Evolutionary conservation across 1,140 invertebrate genomes (phyloP).

Genomic region (Campoletis sonorensis): DNA sequence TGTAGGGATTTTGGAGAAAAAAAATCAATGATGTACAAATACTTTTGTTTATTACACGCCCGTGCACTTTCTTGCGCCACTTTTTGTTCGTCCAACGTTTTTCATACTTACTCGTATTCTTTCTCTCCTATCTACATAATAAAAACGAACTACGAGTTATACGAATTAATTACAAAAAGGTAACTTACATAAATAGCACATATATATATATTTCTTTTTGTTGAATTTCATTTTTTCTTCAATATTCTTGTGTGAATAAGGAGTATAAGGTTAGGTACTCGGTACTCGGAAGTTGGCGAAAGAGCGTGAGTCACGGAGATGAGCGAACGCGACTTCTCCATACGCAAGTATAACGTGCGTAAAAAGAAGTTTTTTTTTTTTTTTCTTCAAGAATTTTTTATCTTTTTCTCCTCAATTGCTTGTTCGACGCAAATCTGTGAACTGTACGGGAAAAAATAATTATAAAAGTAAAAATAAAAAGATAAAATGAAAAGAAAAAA

Average conservation of each 20-base stretch:
- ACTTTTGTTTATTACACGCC: conserved; percentile 19
- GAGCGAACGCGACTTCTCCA: conserved; percentile 24
- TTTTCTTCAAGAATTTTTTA: background rate
- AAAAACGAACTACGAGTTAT: conserved; percentile 36
- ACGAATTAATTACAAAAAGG: conserved; percentile 32
- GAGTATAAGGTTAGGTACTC: conserved; percentile 38
- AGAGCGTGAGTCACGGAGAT: conserved; percentile 11
- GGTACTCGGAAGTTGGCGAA: conserved; percentile 27
- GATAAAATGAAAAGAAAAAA: conserved; percentile 22
- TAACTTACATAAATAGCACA: conserved; percentile 52
- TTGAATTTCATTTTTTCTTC: background rate
- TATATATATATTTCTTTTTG: conserved; percentile 7
- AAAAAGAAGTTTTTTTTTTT: background rate
- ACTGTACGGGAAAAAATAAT: background rate
- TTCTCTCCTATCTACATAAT: conserved; percentile 41
- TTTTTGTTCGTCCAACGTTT: background rate
- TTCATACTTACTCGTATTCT: conserved; percentile 21
- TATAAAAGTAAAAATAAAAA: background rate
- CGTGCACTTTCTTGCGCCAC: background rate
- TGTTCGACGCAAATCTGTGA: background rate
- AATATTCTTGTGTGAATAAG: background rate
- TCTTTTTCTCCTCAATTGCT: background rate
- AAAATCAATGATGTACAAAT: conserved; percentile 4
- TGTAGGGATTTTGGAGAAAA: conserved; percentile 4
- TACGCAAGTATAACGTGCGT: background rate